Evolutionary conservation across 2,888 invertebrate genomes (phyloP), one percentile per base, ranked within the genome.

Genomic region (Cheiracanthium punctorium): DNA sequence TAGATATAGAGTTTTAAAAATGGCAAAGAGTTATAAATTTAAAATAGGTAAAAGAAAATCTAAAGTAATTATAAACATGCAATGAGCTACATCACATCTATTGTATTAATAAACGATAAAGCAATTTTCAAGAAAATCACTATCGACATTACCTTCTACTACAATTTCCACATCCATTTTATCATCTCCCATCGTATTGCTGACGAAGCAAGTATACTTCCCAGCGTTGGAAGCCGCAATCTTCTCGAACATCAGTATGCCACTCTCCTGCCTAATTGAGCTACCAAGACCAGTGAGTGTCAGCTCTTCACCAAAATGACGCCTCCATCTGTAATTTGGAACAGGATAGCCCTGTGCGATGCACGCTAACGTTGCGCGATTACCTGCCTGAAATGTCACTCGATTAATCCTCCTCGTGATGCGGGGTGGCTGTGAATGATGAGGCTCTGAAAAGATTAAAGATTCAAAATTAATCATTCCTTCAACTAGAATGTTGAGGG

Each of bases 271-370:
- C 5, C 88, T 80, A 33, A 90, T 88, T 17, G 90, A 20, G 1
- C 91, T 91, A 20, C 91, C 91, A 28, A 89, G 82, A 75, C 90
- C 90, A 0, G 80, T 33, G 0, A 72, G 17, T 20, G 43, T 52
- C 37, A 81, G 30, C 20, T 87, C 80, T 8, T 73, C 80, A n/a
- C 74, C 82, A 24, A 64, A 73, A 28, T 79, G 82, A 30, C 82
- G 76, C 58, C 76, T 74, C 88, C 88, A 95, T 95, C 95, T 95
- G 93, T 94, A 94, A 88, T 94, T 91, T 89, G 95, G 95, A 90
- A 95, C 94, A 67, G 95, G 95, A 93, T 93, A 94, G 10, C 94
- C 94, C 91, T 95, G 95, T 70, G 95, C 94, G 90, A 94, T 94
- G 91, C 95, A 95, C 75, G 94, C 91, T 84, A 95, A 91, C 20